Evolutionary conservation across 2,113 vertebrate species (phyloP).

Genomic region (Brachypteracias leptosomus): DNA sequence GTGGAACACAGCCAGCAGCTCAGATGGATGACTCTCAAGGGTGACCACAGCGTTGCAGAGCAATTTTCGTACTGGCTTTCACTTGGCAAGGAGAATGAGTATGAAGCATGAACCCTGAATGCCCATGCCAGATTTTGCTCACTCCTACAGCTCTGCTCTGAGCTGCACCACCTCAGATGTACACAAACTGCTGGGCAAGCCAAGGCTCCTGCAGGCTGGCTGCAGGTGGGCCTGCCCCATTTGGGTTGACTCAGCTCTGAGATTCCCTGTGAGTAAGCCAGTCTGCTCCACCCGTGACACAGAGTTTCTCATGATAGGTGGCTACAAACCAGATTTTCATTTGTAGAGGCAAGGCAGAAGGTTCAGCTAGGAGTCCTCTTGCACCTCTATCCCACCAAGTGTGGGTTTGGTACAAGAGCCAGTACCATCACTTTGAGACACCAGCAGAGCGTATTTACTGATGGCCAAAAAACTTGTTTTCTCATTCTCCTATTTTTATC

Average conservation of each 20-base stretch:
- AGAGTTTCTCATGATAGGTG: background rate
- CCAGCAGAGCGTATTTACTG: background rate
- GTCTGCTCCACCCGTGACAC: background rate
- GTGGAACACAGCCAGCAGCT: constrained; percentile 31
- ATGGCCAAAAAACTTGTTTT: background rate
- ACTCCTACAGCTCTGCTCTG: background rate
- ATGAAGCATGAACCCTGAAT: background rate
- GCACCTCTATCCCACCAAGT: background rate
- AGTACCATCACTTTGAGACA: background rate
- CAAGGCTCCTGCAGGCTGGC: background rate
- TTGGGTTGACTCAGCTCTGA: background rate
- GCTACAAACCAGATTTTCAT: background rate
- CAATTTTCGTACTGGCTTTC: background rate
- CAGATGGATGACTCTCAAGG: constrained; percentile 8
- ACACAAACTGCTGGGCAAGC: background rate
- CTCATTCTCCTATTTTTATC: background rate
- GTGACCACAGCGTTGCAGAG: constrained; percentile 9
- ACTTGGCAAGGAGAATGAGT: background rate
- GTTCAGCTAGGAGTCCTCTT: background rate
- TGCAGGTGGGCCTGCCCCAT: background rate
- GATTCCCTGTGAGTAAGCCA: background rate
- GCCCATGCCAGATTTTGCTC: background rate
- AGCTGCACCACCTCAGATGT: background rate
- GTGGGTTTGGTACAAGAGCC: background rate
- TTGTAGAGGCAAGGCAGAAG: background rate